These are phyloP conservation scores for Thamnophis sirtalis DNA, from an alignment of 2,113 vertebrate species.

Conservation along the genomic window DNA sequence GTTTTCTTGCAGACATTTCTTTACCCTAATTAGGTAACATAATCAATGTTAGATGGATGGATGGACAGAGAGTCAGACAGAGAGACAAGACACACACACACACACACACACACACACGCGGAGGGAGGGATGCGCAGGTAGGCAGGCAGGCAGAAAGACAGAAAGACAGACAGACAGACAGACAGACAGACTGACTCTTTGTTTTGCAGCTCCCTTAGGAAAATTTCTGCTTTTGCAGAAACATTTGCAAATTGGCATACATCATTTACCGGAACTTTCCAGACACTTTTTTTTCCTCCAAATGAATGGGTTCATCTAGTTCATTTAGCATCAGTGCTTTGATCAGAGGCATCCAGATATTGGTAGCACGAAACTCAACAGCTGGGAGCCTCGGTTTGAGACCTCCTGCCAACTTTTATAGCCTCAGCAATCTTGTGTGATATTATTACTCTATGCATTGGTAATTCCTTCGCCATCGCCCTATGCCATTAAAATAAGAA, in stretches of 20 bases:
- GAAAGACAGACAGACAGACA: neutral
- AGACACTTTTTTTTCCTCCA: neutral
- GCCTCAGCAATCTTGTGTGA: neutral
- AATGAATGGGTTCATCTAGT: too few species aligned
- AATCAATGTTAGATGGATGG: neutral
- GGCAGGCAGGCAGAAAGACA: accelerated
- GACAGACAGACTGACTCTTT: neutral
- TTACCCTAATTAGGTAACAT: too few species aligned
- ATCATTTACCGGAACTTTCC: neutral
- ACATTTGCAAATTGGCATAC: neutral
- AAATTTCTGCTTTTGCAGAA: neutral
- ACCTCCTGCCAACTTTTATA: neutral
- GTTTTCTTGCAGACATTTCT: too few species aligned
- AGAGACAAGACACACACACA: too few species aligned
- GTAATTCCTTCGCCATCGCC: too few species aligned
- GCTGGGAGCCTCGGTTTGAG: neutral
- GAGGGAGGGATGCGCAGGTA: neutral
- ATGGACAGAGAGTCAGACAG: accelerated
- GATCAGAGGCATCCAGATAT: neutral
- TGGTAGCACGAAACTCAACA: neutral
- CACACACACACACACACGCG: too few species aligned
- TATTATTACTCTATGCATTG: too few species aligned
- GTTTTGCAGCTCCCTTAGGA: neutral
- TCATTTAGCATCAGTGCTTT: neutral
- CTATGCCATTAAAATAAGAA: neutral